Percentiles rank a stretch among this genome's conserved stretches.
Evolutionary conservation across 2,888 invertebrate species (phyloP).

Genomic region (Drosophila conformis): DNA sequence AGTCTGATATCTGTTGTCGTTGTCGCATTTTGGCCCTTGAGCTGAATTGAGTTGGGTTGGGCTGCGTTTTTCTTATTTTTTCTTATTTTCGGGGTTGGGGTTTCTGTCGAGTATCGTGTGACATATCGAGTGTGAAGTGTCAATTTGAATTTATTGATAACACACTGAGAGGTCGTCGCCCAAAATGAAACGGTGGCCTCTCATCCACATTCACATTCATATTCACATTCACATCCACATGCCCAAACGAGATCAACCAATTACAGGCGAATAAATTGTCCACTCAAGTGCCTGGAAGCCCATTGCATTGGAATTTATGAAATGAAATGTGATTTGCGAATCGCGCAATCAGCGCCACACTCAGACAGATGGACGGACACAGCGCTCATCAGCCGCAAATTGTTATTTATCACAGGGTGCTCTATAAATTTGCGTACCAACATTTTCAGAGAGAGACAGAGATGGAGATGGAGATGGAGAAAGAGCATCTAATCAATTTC

Average conservation of each 20-base stretch:
- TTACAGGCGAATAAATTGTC: conserved; percentile 69
- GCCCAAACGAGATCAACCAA: conserved; percentile 51
- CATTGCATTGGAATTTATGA: conserved; percentile 73
- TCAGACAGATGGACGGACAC: conserved; percentile 6
- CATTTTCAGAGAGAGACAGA: conserved; percentile 12
- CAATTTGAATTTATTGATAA: conserved; percentile 85
- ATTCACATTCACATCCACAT: background rate
- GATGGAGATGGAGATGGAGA: background rate
- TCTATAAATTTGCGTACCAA: conserved; percentile 62
- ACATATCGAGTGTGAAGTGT: conserved; percentile 85
- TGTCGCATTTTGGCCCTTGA: conserved; percentile 50
- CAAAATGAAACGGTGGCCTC: conserved; percentile 38
- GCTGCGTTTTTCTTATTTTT: conserved; percentile 17
- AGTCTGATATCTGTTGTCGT: conserved; percentile 73
- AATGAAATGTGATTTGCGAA: conserved; percentile 71
- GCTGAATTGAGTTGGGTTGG: conserved; percentile 55
- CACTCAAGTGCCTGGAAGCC: conserved; percentile 63
- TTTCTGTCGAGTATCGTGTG: conserved; percentile 79
- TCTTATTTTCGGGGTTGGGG: conserved; percentile 8
- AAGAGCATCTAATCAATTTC: conserved; percentile 76
- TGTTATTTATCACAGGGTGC: conserved; percentile 74
- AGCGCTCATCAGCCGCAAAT: conserved; percentile 73
- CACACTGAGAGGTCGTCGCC: conserved; percentile 74
- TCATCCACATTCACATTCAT: conserved; percentile 6
- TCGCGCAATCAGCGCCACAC: conserved; percentile 67